A percentile compares a stretch with the other conserved stretches of the same genome.
Conservation (phyloP, 2,113 vertebrate species). For the Neogobius melanostomus region DNA sequence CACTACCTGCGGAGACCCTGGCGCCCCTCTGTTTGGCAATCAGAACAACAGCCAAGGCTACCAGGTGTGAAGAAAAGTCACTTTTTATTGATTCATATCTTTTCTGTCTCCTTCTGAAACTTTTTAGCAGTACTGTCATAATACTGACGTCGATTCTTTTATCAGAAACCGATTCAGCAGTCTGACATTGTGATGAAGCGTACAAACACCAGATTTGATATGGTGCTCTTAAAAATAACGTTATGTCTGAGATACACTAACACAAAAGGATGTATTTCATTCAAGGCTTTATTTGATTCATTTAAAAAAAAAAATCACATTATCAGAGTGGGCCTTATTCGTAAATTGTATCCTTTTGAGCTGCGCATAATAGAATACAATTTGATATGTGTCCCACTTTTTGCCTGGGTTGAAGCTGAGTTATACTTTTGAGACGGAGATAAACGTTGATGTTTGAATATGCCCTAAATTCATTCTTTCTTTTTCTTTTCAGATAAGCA, state of each 20-base stretch:
- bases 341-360: not conserved
- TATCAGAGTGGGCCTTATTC: not conserved
- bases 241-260: not conserved
- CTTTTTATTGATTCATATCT: not conserved
- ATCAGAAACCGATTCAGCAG: not conserved
- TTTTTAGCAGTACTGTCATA: not conserved
- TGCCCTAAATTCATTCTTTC: not conserved
- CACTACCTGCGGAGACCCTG: constrained; percentile 88
- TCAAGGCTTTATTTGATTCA: not conserved
- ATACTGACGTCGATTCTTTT: not conserved
- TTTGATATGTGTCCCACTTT: not conserved
- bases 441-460: not conserved
- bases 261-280: constrained; percentile 1
- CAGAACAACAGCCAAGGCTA: constrained; percentile 96
- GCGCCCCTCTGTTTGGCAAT: constrained; percentile 86
- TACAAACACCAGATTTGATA: not conserved
- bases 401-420: not conserved
- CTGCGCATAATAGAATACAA: not conserved
- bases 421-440: not conserved
- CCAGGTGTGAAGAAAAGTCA: constrained; percentile 78
- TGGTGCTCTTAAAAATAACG: not conserved
- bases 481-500: constrained; percentile 78
- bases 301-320: not conserved
- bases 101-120: not conserved
- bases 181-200: not conserved